A percentile compares a stretch with the other conserved stretches of the same genome.
phyloP scores from a whole-genome alignment of 2,888 invertebrate species.

The Podabrus alpinus region DNA sequence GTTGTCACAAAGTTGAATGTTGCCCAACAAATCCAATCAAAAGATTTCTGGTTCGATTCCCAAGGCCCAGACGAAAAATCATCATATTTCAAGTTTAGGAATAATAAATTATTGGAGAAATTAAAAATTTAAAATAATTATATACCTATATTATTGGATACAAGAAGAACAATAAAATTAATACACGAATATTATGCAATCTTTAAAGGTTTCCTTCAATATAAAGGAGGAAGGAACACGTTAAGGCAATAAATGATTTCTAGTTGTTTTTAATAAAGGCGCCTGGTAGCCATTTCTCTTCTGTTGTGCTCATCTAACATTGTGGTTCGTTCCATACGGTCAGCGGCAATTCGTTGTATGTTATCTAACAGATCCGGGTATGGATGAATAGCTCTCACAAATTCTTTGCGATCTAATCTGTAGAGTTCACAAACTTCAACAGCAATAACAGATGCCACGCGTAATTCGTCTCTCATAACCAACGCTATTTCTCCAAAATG shows the following conservation, averaged over 20 bases:
- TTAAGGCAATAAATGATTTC: too few species aligned
- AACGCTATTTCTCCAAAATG: conserved; percentile 59
- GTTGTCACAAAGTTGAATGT: not conserved
- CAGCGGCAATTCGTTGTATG: conserved; percentile 56
- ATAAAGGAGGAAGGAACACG: too few species aligned
- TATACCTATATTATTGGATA: too few species aligned
- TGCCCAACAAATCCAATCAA: not conserved
- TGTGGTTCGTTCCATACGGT: conserved; percentile 58
- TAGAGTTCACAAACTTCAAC: conserved; percentile 55
- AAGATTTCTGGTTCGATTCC: too few species aligned
- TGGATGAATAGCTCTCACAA: conserved; percentile 53
- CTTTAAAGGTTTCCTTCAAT: too few species aligned
- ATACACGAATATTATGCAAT: too few species aligned
- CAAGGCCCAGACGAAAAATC: too few species aligned
- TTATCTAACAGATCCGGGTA: conserved; percentile 56
- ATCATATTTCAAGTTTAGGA: too few species aligned
- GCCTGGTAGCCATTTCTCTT: conserved; percentile 27
- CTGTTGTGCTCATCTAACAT: conserved; percentile 53
- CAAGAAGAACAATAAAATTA: too few species aligned
- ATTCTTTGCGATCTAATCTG: conserved; percentile 52
- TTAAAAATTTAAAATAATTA: too few species aligned
- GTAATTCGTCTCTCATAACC: conserved; percentile 47
- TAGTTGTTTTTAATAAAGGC: conserved; percentile 13
- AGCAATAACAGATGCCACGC: conserved; percentile 53
- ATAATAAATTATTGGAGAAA: too few species aligned